Percentiles rank a stretch among this genome's conserved stretches.
phyloP scores from a whole-genome alignment of 35 echinoderm and acorn worm species.

The Chiridota heheva region DNA sequence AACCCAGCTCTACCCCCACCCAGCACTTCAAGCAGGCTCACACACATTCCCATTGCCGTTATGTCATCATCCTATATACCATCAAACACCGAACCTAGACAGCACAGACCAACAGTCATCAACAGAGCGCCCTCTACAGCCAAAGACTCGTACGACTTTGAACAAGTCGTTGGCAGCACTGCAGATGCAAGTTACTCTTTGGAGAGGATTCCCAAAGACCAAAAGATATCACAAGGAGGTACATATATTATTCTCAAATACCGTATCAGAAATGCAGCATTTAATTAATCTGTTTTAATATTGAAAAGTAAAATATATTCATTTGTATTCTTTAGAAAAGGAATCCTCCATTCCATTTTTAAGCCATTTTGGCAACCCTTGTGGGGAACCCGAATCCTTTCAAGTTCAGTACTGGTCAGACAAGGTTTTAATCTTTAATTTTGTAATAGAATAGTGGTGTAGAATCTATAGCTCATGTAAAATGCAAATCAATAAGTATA shows the following conservation, averaged over 20 bases:
- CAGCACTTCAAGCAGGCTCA: constrained; percentile 53
- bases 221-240: neutral
- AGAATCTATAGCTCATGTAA: too few species aligned
- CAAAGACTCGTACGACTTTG: constrained; percentile 32
- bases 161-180: neutral
- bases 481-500: too few species aligned
- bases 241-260: neutral
- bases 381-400: too few species aligned
- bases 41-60: constrained; percentile 38
- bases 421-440: too few species aligned
- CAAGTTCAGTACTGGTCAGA: too few species aligned
- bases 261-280: neutral
- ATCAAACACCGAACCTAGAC: constrained; percentile 26
- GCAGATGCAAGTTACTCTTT: neutral
- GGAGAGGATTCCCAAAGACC: neutral
- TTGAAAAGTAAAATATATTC: neutral
- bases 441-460: too few species aligned
- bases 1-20: constrained; percentile 77
- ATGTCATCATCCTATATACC: neutral
- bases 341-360: too few species aligned
- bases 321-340: too few species aligned
- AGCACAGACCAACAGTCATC: constrained; percentile 69
- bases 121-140: constrained; percentile 71
- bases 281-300: neutral
- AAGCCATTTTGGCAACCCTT: too few species aligned